Evolutionary conservation across 1,140 invertebrate genomes (phyloP).

Genomic region (Artemia franciscana): DNA sequence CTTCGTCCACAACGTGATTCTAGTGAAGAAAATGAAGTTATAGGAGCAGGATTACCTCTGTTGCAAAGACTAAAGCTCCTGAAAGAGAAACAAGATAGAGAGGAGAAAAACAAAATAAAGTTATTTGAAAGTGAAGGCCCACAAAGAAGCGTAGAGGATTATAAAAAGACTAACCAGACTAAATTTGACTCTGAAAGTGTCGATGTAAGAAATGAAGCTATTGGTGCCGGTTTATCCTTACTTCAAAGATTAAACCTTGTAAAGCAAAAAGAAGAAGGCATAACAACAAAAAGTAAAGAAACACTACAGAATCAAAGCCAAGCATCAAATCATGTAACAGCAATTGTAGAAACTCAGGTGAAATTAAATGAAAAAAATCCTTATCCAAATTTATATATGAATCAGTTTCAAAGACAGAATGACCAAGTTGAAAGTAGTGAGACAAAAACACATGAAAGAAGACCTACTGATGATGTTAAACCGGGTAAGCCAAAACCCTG

Average conservation of each 20-base stretch:
- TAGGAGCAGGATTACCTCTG: constrained; percentile 47
- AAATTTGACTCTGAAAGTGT: neutral
- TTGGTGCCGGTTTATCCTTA: constrained; percentile 14
- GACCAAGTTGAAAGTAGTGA: too few relatives aligned
- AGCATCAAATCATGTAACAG: too few relatives aligned
- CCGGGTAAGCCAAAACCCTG: too few relatives aligned
- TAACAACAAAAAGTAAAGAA: constrained; percentile 10
- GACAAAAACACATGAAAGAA: too few relatives aligned
- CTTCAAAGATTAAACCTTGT: constrained; percentile 14
- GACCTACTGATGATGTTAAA: too few relatives aligned
- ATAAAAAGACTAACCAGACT: neutral
- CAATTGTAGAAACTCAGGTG: too few relatives aligned
- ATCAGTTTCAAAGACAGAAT: too few relatives aligned
- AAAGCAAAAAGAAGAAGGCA: constrained; percentile 14
- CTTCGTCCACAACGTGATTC: neutral
- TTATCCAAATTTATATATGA: too few relatives aligned
- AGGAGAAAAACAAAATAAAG: constrained; percentile 16
- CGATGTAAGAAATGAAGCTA: constrained; percentile 1
- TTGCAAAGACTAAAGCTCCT: constrained; percentile 49
- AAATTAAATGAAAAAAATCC: too few relatives aligned
- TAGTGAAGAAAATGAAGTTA: constrained; percentile 28
- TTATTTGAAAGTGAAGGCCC: neutral
- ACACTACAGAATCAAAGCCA: too few relatives aligned
- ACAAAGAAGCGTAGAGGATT: neutral
- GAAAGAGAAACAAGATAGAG: constrained; percentile 49